phyloP scores from a whole-genome alignment of 2,797 vertebrate species.

The Synanceia verrucosa region DNA sequence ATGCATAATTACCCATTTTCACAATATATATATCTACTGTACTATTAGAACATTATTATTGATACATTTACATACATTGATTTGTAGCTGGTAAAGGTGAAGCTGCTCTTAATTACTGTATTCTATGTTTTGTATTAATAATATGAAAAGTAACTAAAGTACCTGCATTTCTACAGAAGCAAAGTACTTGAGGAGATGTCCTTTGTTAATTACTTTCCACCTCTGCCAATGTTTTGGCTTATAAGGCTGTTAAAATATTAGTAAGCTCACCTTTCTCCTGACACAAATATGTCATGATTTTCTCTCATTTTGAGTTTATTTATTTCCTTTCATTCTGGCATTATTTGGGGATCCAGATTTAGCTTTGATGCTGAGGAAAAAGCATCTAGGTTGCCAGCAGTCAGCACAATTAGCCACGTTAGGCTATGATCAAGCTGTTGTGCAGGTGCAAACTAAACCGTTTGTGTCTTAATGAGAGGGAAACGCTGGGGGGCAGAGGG shows the following conservation, averaged over 20 bases:
- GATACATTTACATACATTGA: too few species aligned
- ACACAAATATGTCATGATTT: conserved; percentile 35
- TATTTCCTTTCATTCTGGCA: conserved; percentile 30
- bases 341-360: conserved; percentile 45
- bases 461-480: conserved; percentile 32
- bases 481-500: not conserved
- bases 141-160: too few species aligned
- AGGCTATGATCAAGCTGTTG: conserved; percentile 47
- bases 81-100: too few species aligned
- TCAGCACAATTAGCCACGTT: conserved; percentile 62
- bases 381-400: conserved; percentile 50
- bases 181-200: not conserved
- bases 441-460: conserved; percentile 47
- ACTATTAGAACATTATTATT: too few species aligned
- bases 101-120: too few species aligned
- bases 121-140: too few species aligned
- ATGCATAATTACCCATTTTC: too few species aligned
- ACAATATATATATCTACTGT: too few species aligned
- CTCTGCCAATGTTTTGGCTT: not conserved
- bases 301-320: conserved; percentile 18
- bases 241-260: conserved; percentile 7
- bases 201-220: not conserved
- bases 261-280: conserved; percentile 3
- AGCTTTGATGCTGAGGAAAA: conserved; percentile 58
- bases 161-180: not conserved